Base-by-base conservation (phyloP, 1,140 invertebrate species). In the Caenorhabditis briggsae region DNA sequence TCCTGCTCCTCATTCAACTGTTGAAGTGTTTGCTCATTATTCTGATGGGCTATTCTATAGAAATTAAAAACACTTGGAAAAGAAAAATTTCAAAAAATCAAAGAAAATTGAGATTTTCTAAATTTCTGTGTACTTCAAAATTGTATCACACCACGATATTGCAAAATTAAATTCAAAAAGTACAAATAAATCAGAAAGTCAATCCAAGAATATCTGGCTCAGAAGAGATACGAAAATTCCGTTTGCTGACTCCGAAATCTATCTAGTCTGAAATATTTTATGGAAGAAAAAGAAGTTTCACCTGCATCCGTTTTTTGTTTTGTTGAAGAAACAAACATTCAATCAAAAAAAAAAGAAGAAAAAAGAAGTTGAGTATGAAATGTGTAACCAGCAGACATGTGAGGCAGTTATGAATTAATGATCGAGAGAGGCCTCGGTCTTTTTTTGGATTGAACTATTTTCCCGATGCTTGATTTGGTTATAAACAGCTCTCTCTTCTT, bases 361-460 rank as follows among this genome's bases (percentile, higher is more conserved):
- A 70, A 78, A 50, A 48, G 12, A 78, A 50, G n/a, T 78, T 78
- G 70, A 33, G 43, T 14, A 12, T 18, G 41, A 78, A 78, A 14
- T 78, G 46, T 50, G 46, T 78, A 78, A 78, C 70, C 70, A 78
- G 46, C 14, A 78, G 46, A 78, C 46, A 78, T 16, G 16, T 78
- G 70, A 53, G 70, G 70, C 9, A 20, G 46, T 78, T 78, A 78
- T 78, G 70, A 78, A 78, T 78, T 78, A 78, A 78, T 78, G 46
- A 78, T 78, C 46, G 46, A 9, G 11, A 33, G 33, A 16, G 50
- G 11, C 50, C 50, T 53, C 50, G 18, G 46, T 46, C 41, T 9
- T 23, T 50, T 61, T 78, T 78, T n/a, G 46, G 70, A 78, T 78
- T 78, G 70, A 78, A 78, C 70, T 50, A 61, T 61, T 53, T 74